Evolutionary conservation across 2,113 vertebrate genomes (phyloP), one percentile per base, ranked within the genome.

Genomic region (Pelusios castaneus): DNA sequence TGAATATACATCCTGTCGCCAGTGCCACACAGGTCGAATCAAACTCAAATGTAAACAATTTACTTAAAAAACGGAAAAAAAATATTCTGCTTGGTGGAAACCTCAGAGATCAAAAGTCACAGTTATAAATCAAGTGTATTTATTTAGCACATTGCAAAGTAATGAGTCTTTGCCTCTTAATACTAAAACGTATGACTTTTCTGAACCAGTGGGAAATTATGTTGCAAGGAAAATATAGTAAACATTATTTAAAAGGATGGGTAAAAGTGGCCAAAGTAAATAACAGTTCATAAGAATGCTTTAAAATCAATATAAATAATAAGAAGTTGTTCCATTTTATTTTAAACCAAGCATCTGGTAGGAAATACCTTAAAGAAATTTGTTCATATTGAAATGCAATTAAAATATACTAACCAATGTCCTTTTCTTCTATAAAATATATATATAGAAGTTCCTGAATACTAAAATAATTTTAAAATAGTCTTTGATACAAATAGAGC

Each of bases 11-110:
- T 43, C 34, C 27, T 70, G 87, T 82, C 96, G 95, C 91, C 96
- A 97, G 92, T 94, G 96, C 96, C 97, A 96, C 95, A 97, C 93
- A 97, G 97, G 96, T 96, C 92, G 94, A 98, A 93, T 89, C 85
- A 95, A 97, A 96, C 11, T 88, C 79, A 90, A 91, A 95, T 9
- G 73, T 87, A 97, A 97, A 96, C 87, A 96, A 96, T 54, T 14
- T 3, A 19, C 56, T n/a, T 89, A 95, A 92, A n/a, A 80, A 84
- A 70, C 31, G n/a, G 25, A 70, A 51, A 38, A 38, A 43, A 89
- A 91, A 90, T 80, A 91, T 91, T 87, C 49, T 92, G 22, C 90
- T 81, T 89, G 70, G 89, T 94, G 94, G 91, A 96, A 97, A 97
- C 87, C 95, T 94, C 91, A 90, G 92, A 96, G 85, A 96, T 91